A percentile compares a stretch with the other conserved stretches of the same genome.
phyloP scores from a whole-genome alignment of 2,113 vertebrate species.

The Pituophis catenifer region DNA sequence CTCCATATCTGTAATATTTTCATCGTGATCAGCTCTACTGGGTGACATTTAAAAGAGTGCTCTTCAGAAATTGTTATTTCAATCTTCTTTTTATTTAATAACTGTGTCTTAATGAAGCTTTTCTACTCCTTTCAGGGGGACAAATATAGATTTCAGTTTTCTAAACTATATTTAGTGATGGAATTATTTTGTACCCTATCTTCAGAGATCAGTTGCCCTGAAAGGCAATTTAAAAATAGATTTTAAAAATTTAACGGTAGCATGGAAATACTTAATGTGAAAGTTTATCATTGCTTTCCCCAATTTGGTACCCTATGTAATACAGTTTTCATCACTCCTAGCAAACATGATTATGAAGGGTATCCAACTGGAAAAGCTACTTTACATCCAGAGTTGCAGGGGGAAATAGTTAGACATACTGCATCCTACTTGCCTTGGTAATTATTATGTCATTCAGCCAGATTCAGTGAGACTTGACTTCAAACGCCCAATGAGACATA shows the following conservation, averaged over 20 bases:
- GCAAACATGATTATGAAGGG: not conserved
- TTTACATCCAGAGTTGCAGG: not conserved
- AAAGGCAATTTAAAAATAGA: not conserved
- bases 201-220: not conserved
- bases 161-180: not conserved
- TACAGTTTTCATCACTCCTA: not conserved
- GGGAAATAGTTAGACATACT: not conserved
- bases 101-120: not conserved
- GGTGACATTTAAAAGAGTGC: not conserved
- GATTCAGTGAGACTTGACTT: not conserved
- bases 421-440: not conserved
- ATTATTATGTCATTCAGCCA: not conserved
- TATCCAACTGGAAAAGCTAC: not conserved
- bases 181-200: not conserved
- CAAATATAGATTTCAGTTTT: not conserved
- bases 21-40: not conserved
- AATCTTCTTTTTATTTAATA: not conserved
- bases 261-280: not conserved
- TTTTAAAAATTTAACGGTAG: not conserved
- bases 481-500: not conserved
- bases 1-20: not conserved
- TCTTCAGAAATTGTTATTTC: not conserved
- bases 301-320: not conserved
- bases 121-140: not conserved
- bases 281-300: not conserved